Evolutionary conservation across 2,113 vertebrate genomes (phyloP).

Genomic region (Pluvianellus socialis): DNA sequence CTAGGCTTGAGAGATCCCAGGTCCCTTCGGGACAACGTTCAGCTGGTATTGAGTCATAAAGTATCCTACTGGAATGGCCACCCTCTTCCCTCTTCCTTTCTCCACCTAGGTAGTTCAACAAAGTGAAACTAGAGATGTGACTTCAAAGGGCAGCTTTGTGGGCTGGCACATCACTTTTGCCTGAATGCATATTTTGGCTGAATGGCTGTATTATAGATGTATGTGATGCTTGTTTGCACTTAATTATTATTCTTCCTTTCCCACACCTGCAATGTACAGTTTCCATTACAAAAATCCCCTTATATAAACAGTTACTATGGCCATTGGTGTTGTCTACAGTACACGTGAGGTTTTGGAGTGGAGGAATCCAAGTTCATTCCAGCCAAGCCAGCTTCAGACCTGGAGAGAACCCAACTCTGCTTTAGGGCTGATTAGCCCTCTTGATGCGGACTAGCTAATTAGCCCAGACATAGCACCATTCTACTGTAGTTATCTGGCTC

Average conservation of each 20-base stretch:
- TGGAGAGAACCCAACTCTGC: neutral
- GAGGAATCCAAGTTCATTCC: neutral
- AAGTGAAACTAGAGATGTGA: neutral
- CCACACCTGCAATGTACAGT: neutral
- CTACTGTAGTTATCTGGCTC: neutral
- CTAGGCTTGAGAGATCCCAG: neutral
- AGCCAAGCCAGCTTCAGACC: neutral
- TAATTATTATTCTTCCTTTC: neutral
- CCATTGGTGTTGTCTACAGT: neutral
- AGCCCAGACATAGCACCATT: neutral
- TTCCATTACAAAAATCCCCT: neutral
- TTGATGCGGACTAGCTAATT: neutral
- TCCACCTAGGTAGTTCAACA: neutral
- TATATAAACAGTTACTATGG: fast-evolving
- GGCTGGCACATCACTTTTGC: neutral
- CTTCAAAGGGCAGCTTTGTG: neutral
- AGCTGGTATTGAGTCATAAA: neutral
- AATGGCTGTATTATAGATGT: neutral
- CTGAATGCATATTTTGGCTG: neutral
- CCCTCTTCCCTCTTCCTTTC: neutral
- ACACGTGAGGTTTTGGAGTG: neutral
- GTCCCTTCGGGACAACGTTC: neutral
- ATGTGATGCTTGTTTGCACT: neutral
- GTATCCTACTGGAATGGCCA: neutral
- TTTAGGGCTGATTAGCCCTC: neutral